Evolutionary conservation across 92 coral and sea anemone genomes (phyloP).

Genomic region (Heliopora coerulea): DNA sequence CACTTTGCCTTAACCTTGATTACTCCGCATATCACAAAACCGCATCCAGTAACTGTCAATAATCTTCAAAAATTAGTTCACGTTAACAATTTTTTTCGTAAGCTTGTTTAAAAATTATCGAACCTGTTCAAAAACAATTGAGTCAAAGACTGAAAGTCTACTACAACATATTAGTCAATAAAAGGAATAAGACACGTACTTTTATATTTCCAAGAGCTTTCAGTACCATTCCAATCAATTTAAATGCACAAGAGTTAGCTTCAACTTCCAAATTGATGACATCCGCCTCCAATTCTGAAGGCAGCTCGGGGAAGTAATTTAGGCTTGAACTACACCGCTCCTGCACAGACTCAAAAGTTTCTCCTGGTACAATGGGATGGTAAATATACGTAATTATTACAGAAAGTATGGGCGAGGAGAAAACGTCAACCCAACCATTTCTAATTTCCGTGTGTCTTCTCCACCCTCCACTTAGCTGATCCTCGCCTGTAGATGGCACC

Average conservation of each 20-base stretch:
- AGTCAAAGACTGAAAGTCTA: too few relatives aligned
- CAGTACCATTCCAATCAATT: slow-evolving; percentile 78
- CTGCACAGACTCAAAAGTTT: slow-evolving; percentile 48
- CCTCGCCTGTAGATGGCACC: slow-evolving; percentile 51
- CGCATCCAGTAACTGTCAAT: too few relatives aligned
- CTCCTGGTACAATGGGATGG: slow-evolving; percentile 82
- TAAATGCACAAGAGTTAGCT: slow-evolving; percentile 93
- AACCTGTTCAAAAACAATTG: too few relatives aligned
- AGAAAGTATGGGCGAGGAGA: slow-evolving; percentile 89
- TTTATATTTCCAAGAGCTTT: slow-evolving; percentile 75
- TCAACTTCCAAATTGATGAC: slow-evolving; percentile 93
- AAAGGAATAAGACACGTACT: slow-evolving; percentile 48
- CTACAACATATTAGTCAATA: too few relatives aligned
- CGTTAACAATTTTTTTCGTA: too few relatives aligned
- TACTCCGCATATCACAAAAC: too few relatives aligned
- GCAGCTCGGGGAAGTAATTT: slow-evolving; percentile 61
- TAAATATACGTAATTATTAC: slow-evolving; percentile 81
- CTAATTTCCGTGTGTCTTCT: slow-evolving; percentile 74
- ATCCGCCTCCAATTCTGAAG: slow-evolving; percentile 85
- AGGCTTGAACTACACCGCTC: slow-evolving; percentile 59
- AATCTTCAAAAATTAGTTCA: too few relatives aligned
- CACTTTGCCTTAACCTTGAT: too few relatives aligned
- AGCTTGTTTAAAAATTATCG: too few relatives aligned
- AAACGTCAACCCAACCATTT: slow-evolving; percentile 88
- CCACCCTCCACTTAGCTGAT: slow-evolving; percentile 82